Percentiles rank a stretch among this genome's conserved stretches.
phyloP scores from a whole-genome alignment of 2,113 vertebrate species.

The Limanda limanda region DNA sequence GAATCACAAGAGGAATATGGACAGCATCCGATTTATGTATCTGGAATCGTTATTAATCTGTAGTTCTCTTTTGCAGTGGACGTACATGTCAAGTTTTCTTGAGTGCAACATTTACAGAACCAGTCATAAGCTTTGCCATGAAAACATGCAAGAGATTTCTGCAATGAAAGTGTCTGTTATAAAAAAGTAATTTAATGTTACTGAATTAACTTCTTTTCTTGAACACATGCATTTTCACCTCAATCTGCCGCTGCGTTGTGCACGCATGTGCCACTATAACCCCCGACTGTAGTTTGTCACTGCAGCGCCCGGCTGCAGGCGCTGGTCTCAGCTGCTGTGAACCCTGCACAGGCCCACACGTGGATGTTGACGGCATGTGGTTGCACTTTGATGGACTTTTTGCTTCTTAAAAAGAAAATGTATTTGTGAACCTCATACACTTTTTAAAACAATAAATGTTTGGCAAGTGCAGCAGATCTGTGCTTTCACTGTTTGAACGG shows the following conservation, averaged over 20 bases:
- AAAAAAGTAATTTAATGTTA: slow-evolving; percentile 44
- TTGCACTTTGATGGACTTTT: slow-evolving; percentile 56
- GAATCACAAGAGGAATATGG: slow-evolving; percentile 24
- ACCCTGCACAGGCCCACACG: slow-evolving; percentile 35
- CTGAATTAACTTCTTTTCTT: slow-evolving; percentile 48
- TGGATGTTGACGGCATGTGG: slow-evolving; percentile 46
- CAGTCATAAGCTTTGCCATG: slow-evolving; percentile 34
- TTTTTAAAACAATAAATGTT: slow-evolving; percentile 83
- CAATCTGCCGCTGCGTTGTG: slow-evolving; percentile 33
- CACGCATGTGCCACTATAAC: slow-evolving; percentile 55
- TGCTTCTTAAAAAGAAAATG: slow-evolving; percentile 59
- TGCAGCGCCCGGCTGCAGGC: slow-evolving; percentile 17
- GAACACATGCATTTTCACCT: slow-evolving; percentile 67
- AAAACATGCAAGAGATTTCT: slow-evolving; percentile 34
- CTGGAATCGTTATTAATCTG: slow-evolving; percentile 39
- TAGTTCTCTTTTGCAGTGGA: slow-evolving; percentile 48
- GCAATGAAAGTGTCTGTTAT: slow-evolving; percentile 40
- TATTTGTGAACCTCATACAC: slow-evolving; percentile 75
- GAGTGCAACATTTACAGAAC: slow-evolving; percentile 19
- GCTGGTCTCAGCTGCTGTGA: neutral
- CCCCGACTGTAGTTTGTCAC: slow-evolving; percentile 21
- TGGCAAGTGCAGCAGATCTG: slow-evolving; percentile 62
- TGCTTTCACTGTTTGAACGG: slow-evolving; percentile 4
- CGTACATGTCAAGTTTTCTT: slow-evolving; percentile 38
- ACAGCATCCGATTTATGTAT: slow-evolving; percentile 23